These are phyloP conservation scores for Mesembrinibis cayennensis DNA, from an alignment of 2,113 vertebrate genomes.

Conservation along the genomic window DNA sequence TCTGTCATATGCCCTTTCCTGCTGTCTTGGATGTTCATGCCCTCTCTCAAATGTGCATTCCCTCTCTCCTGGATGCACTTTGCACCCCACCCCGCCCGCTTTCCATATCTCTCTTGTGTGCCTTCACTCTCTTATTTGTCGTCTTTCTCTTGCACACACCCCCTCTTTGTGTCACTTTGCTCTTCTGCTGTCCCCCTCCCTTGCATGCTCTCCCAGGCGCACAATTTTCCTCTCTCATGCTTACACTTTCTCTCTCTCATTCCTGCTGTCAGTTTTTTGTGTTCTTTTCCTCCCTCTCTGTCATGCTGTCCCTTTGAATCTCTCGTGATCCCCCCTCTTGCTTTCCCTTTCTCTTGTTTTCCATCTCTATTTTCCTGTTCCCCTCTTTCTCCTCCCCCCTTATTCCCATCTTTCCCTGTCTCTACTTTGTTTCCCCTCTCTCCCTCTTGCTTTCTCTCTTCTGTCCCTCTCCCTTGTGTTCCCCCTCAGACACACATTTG, in stretches of 20 bases:
- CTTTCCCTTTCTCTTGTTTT: not conserved
- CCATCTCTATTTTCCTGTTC: not conserved
- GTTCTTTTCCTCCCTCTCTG: not conserved
- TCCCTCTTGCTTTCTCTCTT: not conserved
- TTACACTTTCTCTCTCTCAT: not conserved
- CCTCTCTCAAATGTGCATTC: not conserved
- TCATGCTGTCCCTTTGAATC: not conserved
- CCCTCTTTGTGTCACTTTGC: not conserved
- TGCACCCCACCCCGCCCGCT: not conserved
- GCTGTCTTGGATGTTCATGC: not conserved
- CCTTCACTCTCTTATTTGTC: not conserved
- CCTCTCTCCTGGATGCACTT: not conserved
- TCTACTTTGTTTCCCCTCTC: not conserved
- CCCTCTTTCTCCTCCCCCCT: not conserved
- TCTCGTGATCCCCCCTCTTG: not conserved
- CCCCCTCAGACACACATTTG: not conserved
- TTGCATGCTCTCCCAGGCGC: not conserved
- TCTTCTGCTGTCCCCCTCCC: not conserved
- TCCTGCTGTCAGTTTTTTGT: not conserved
- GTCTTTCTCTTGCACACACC: not conserved
- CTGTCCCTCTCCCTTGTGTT: no score
- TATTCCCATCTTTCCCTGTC: not conserved
- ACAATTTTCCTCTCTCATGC: not conserved
- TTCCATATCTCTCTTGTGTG: not conserved
- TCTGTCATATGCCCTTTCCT: not conserved